phyloP scores from a whole-genome alignment of 2,113 vertebrate genomes.

The Sapayoa aenigma region DNA sequence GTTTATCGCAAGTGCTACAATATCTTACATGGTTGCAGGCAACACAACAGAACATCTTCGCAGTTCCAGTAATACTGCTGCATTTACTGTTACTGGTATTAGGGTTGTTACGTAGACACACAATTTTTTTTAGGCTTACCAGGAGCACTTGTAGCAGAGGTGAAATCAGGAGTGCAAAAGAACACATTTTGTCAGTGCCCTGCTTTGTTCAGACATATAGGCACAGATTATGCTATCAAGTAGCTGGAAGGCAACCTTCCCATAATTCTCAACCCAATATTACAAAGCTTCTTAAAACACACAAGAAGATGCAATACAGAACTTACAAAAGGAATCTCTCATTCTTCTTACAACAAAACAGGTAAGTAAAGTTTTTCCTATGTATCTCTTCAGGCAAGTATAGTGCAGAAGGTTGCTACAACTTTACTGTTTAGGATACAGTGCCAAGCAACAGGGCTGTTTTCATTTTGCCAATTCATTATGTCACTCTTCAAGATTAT shows the following conservation, averaged over 20 bases:
- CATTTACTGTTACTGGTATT: background rate
- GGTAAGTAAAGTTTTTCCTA: background rate
- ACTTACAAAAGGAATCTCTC: background rate
- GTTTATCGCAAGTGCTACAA: background rate
- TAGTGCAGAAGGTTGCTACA: background rate
- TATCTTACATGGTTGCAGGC: background rate
- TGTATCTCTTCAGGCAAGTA: background rate
- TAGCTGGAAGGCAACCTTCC: background rate
- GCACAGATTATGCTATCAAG: background rate
- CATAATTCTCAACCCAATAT: background rate
- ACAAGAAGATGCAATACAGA: background rate
- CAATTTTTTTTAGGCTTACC: background rate
- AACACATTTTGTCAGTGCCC: background rate
- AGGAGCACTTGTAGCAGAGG: background rate
- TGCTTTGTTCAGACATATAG: background rate
- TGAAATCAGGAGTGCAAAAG: background rate
- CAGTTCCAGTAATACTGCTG: background rate
- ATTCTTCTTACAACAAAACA: background rate
- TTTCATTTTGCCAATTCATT: background rate
- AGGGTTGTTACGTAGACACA: background rate
- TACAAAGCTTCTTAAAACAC: background rate
- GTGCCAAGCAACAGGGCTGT: background rate
- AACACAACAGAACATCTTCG: background rate
- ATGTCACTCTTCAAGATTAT: background rate
- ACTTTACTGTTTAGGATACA: background rate